Percentiles rank a stretch among this genome's conserved stretches.
Conservation (phyloP, 2,113 vertebrate species). For the Notarius quadriscutis region DNA sequence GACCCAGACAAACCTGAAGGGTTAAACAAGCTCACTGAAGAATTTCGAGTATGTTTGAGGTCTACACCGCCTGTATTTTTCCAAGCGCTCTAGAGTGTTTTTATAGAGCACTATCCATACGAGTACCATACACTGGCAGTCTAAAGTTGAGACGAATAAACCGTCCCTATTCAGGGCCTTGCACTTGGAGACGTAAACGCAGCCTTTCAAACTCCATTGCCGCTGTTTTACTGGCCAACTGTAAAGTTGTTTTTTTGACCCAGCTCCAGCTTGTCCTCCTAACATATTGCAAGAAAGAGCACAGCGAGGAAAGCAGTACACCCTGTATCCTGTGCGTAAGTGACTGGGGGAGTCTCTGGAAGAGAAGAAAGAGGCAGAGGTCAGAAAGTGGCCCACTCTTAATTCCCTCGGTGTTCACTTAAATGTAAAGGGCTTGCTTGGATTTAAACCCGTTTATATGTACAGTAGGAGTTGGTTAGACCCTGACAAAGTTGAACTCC, state of each 20-base stretch:
- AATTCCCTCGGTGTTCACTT: not conserved
- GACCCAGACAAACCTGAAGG: not conserved
- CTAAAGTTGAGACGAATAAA: slow-evolving; percentile 11
- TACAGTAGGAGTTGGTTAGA: not conserved
- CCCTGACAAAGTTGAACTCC: not conserved
- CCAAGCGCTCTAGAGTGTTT: slow-evolving; percentile 17
- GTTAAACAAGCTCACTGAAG: slow-evolving; percentile 8
- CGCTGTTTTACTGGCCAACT: slow-evolving; percentile 66
- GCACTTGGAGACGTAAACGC: slow-evolving; percentile 54
- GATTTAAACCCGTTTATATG: not conserved
- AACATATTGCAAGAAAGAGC: not conserved
- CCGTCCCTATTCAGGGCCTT: slow-evolving; percentile 47
- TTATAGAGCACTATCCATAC: slow-evolving; percentile 29
- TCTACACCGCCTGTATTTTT: not conserved
- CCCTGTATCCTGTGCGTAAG: too few relatives aligned
- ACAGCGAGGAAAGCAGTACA: not conserved
- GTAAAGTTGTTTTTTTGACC: too few relatives aligned
- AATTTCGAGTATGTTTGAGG: slow-evolving; percentile 10
- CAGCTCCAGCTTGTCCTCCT: too few relatives aligned
- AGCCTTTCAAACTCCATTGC: slow-evolving; percentile 65
- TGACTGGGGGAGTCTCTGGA: not conserved
- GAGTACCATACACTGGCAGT: slow-evolving; percentile 14
- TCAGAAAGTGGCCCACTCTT: not conserved
- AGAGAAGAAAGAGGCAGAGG: not conserved
- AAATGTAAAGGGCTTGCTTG: not conserved